Percentiles rank a stretch among this genome's conserved stretches.
These are phyloP conservation scores for Sebastes nivosus DNA, from an alignment of 2,797 vertebrate genomes.

Conservation along the genomic window DNA sequence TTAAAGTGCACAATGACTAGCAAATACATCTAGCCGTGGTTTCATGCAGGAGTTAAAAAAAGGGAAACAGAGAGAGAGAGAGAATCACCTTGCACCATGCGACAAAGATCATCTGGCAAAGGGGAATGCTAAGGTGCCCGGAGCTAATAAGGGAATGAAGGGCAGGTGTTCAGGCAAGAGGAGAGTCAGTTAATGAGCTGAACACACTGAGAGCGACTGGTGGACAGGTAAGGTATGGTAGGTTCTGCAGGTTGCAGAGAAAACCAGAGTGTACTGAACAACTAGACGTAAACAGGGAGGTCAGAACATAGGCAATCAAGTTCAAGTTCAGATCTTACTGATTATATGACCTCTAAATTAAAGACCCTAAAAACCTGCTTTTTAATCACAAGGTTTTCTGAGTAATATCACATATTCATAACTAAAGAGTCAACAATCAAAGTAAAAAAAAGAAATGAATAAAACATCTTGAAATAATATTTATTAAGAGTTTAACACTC, in stretches of 20 bases:
- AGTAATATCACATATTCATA: background rate
- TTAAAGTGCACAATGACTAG: background rate
- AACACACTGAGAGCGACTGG: background rate
- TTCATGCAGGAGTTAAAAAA: background rate
- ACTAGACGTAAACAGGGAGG: background rate
- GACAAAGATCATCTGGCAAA: background rate
- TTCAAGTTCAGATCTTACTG: background rate
- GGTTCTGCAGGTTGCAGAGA: background rate
- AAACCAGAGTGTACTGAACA: background rate
- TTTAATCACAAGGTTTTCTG: background rate
- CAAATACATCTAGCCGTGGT: background rate
- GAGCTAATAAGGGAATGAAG: background rate
- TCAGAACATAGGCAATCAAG: background rate
- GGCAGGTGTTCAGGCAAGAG: background rate
- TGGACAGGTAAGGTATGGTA: constrained; percentile 15
- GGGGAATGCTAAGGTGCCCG: no score
- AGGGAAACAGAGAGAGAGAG: background rate
- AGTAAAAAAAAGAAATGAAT: background rate
- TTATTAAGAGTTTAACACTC: background rate
- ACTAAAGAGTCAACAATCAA: no score
- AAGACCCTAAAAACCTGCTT: background rate
- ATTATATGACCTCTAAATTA: background rate
- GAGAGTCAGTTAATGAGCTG: constrained; percentile 7
- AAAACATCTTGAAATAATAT: background rate
- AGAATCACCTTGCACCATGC: background rate